Percentiles rank a stretch among this genome's conserved stretches.
These are phyloP conservation scores for Zosterops hypoxanthus DNA, from an alignment of 2,113 vertebrate species.

Conservation along the genomic window DNA sequence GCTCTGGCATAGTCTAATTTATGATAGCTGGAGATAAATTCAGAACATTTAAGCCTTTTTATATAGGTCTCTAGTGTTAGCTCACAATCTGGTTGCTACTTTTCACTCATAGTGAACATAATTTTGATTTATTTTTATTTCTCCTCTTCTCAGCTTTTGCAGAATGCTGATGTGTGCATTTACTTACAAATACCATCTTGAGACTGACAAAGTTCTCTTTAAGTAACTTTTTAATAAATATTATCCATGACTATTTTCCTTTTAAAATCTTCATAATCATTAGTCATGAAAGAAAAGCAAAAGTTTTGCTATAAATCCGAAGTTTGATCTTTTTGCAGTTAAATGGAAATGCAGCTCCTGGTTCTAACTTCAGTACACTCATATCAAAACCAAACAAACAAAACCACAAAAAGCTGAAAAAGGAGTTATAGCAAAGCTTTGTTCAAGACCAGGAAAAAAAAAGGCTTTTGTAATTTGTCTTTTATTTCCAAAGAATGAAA, in stretches of 20 bases:
- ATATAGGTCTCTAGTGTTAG: neutral
- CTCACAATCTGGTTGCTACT: neutral
- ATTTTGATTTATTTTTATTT: conserved; percentile 16
- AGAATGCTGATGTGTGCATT: neutral
- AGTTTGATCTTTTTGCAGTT: neutral
- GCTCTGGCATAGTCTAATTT: neutral
- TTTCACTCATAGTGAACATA: neutral
- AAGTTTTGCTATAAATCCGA: neutral
- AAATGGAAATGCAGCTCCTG: neutral
- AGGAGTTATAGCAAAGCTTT: neutral
- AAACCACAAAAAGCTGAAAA: neutral
- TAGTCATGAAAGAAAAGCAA: neutral
- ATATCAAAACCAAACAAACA: neutral
- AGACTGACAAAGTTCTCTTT: neutral
- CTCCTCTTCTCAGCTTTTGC: neutral
- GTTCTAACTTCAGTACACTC: neutral
- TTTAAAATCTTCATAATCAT: neutral
- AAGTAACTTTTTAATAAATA: neutral
- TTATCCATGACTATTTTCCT: neutral
- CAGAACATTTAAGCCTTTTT: neutral
- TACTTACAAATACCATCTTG: neutral
- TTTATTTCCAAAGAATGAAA: neutral
- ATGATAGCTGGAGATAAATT: neutral
- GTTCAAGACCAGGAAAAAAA: neutral
- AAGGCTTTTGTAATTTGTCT: neutral